These are phyloP conservation scores for Hafferia zeledoni DNA, from an alignment of 2,797 vertebrate genomes.

Conservation along the genomic window DNA sequence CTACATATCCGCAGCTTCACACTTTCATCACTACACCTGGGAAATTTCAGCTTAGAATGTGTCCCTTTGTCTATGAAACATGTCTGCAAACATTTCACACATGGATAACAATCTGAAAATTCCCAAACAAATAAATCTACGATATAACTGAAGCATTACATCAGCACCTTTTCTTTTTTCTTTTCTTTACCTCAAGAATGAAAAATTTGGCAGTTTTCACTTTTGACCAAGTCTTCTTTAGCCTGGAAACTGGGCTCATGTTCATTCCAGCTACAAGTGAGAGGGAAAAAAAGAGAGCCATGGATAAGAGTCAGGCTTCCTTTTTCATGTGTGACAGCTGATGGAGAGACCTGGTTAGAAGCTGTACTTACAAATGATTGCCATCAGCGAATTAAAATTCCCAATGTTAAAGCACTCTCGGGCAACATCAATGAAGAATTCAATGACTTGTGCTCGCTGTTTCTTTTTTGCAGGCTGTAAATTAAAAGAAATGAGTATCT, in stretches of 20 bases:
- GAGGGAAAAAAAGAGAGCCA: not conserved
- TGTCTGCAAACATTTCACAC: not conserved
- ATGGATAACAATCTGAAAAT: not conserved
- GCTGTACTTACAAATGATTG: conserved; percentile 91
- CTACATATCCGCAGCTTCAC: not conserved
- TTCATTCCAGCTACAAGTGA: conserved; percentile 89
- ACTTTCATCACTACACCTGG: not conserved
- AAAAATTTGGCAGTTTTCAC: conserved; percentile 96
- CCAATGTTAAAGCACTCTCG: conserved; percentile 96
- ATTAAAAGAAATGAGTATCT: not conserved
- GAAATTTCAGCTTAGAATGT: not conserved
- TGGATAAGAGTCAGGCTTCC: not conserved
- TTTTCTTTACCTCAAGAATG: conserved; percentile 88
- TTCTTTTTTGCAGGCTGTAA: conserved; percentile 95
- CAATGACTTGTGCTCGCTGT: conserved; percentile 89
- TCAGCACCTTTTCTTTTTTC: not conserved
- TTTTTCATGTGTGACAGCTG: not conserved
- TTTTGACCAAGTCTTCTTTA: conserved; percentile 96
- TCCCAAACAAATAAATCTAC: not conserved
- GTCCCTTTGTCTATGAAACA: not conserved
- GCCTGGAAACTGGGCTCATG: conserved; percentile 92
- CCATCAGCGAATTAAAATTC: conserved; percentile 97
- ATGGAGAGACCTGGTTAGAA: not conserved
- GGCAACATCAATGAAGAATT: conserved; percentile 95
- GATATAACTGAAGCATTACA: not conserved